Base-by-base conservation (phyloP, 2,113 vertebrate genomes). In the Antigone vipio region DNA sequence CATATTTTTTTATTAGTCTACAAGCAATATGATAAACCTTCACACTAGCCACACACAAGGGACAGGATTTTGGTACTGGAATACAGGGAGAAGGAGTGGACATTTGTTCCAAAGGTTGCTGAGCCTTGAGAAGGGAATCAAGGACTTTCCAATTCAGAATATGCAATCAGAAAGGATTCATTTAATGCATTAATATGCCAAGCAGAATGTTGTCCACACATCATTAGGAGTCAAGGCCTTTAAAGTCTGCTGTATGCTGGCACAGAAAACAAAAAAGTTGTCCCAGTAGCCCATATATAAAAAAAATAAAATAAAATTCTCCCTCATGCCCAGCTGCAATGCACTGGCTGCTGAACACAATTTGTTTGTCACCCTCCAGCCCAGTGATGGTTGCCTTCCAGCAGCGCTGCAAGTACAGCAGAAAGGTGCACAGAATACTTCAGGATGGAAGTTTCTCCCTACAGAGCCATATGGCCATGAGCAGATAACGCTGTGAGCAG, bases 381-480 rank as follows among this genome's bases (percentile, higher is more conserved):
- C 35, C 0, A 0, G 49, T 6, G 69, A 49, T 11, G 9, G 69
- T 69, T 22, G 7, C 77, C 47, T 96, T 90, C 78, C 77, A 92
- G 78, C 0, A 0, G 34, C 0, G 2, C 71, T 73, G 78, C 67
- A 55, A 64, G 74, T 82, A 40, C 1, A 10, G 77, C 27, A 17
- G 53, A 64, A 95, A 94, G 93, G 94, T 96, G 92, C 17, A 9
- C 66, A 56, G 75, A 91, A 53, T 27, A 67, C 50, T 94, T 89
- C 17, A 77, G 90, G 82, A 80, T 94, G 72, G 53, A 95, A 93
- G 78, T 95, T 95, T 83, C 78, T 94, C 93, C 88, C 85, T 77
- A 19, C 92, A 83, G 92, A 94, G 67, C 85, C 96, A 94, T 96
- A 93, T 94, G 95, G 95, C 88, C 88, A 83, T 63, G 69, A 90